Conservation (phyloP, 2,888 invertebrate species). For the Melangyna quadrimaculata region DNA sequence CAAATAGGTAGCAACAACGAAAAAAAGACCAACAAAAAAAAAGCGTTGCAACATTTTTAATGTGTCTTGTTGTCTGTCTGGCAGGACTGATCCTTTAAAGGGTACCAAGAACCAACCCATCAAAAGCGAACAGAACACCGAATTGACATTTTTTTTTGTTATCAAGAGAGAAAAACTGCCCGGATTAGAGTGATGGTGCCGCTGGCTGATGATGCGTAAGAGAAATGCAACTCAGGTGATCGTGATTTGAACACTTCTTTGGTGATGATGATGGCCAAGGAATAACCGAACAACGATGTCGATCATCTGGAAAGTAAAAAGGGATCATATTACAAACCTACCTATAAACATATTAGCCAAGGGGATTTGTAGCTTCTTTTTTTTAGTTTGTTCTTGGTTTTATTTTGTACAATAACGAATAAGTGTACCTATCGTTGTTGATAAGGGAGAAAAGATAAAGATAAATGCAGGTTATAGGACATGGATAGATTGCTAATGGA, state of each 20-base stretch:
- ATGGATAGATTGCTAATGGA: conserved; percentile 57
- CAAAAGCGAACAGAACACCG: conserved; percentile 49
- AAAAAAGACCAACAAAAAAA: not conserved
- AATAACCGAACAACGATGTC: conserved; percentile 27
- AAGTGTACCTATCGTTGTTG: not conserved
- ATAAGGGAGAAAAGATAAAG: not conserved
- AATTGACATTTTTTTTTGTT: conserved; percentile 69
- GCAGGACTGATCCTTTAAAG: conserved; percentile 38
- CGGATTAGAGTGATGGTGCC: conserved; percentile 51
- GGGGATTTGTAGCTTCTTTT: conserved; percentile 13
- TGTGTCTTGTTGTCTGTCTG: conserved; percentile 6
- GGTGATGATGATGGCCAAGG: conserved; percentile 1
- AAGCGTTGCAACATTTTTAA: conserved; percentile 34
- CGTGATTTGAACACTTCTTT: conserved; percentile 62
- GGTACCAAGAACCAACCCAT: conserved; percentile 21
- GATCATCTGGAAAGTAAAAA: conserved; percentile 70
- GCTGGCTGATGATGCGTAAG: conserved; percentile 44
- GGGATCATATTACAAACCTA: conserved; percentile 55
- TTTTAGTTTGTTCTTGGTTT: not conserved
- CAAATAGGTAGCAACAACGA: not conserved
- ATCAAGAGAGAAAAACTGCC: conserved; percentile 26
- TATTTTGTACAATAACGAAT: not conserved
- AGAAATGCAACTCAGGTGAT: conserved; percentile 66
- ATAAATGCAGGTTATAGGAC: conserved; percentile 27
- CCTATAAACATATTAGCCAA: not conserved